Base-by-base conservation (phyloP, 2,113 vertebrate genomes). In the Lamprologus sp. region DNA sequence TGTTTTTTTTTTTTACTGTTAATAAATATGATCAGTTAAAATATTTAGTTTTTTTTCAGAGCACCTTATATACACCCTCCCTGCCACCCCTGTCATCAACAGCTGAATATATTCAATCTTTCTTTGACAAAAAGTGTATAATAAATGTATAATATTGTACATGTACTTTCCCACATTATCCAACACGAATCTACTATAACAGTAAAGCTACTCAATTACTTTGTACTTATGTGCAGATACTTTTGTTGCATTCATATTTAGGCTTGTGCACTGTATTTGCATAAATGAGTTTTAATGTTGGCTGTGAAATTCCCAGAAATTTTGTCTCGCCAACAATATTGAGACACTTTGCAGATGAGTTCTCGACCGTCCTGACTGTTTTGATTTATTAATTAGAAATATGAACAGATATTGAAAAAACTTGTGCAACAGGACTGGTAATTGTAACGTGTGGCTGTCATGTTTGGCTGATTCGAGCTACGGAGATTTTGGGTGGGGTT, bases 371-470 rank as follows among this genome's bases (percentile, higher is more conserved):
- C 19, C 2, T 21, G n/a, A 42, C n/a, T 73, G 40, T 45, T 73
- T 75, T 28, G 40, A 47, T 28, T 73, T 17, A 17, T 28, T 45
- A 47, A 28, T 75, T 47, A 47, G 3, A 3, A 75, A 17, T 47
- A 17, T 26, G 14, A 17, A 28, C 0, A 73, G 0, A 47, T 73
- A 28, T 10, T 47, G 15, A 47, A 17, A 75, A 47, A 1, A 45
- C 4, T 11, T 45, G n/a, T 17, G 21, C 68, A 47, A 17, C 40
- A 10, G 21, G 68, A 26, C 21, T 45, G 68, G 21, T 17, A 26
- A 73, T 26, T 10, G 19, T 70, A 0, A 0, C 3, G 68, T 28
- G 0, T 28, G 21, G 68, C 40, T 45, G 37, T 42, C 65, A 42
- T 14, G 37, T 21, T 42, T 23, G 65, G 65, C 21, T 42, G n/a